These are phyloP conservation scores for Sebastes hopkinsi DNA, from an alignment of 2,797 vertebrate genomes.

Conservation along the genomic window DNA sequence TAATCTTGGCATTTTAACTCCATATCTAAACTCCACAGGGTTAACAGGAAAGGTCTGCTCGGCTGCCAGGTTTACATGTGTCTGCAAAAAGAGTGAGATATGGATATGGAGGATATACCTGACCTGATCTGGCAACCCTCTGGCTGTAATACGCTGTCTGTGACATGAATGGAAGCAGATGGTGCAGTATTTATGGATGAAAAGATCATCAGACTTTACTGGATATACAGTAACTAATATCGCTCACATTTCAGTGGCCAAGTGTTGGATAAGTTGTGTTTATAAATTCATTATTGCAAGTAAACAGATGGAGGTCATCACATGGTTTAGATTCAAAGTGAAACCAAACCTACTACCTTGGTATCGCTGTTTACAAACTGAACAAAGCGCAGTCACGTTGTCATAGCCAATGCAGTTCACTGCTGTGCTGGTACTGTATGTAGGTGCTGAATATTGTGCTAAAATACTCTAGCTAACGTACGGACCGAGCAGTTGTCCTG, in stretches of 20 bases:
- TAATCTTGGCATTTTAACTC: not conserved
- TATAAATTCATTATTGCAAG: not conserved
- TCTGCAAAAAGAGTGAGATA: not conserved
- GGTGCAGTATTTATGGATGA: not conserved
- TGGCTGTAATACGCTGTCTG: not conserved
- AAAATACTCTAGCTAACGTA: no score
- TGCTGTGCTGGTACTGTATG: not conserved
- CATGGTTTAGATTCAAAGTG: not conserved
- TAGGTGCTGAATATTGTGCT: no score
- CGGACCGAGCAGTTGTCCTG: accelerated
- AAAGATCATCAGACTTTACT: not conserved
- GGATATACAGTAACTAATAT: no score
- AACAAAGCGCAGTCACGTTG: not conserved
- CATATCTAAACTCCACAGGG: not conserved
- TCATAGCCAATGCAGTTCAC: not conserved
- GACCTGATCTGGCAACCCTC: not conserved
- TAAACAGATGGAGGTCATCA: not conserved
- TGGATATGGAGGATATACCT: not conserved
- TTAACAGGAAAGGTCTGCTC: not conserved
- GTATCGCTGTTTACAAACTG: not conserved
- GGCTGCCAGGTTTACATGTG: not conserved
- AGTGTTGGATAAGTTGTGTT: not conserved
- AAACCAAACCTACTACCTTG: not conserved
- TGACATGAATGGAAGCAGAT: not conserved
- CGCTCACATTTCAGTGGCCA: not conserved